Evolutionary conservation across 2,113 vertebrate genomes (phyloP).

Genomic region (Morone saxatilis): DNA sequence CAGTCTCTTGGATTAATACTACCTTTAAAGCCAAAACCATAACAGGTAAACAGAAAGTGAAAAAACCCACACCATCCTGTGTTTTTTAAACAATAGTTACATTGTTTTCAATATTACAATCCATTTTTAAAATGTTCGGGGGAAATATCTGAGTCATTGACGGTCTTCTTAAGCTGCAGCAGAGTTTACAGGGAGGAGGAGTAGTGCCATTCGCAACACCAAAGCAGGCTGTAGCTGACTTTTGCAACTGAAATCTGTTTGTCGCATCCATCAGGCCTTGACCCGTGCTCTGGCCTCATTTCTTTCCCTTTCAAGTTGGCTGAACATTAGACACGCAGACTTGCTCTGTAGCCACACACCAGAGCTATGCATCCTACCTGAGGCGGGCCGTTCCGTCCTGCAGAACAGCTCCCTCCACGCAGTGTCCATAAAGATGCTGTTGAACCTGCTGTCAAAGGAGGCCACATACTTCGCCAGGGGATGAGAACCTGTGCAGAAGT

Average conservation of each 20-base stretch:
- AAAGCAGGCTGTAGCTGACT: conserved; percentile 47
- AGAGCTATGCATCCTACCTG: conserved; percentile 72
- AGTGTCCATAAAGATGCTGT: conserved; percentile 86
- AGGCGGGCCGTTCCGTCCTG: conserved; percentile 81
- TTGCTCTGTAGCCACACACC: conserved; percentile 18
- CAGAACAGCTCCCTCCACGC: conserved; percentile 87
- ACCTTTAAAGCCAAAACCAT: neutral
- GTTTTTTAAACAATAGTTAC: neutral
- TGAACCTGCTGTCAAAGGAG: conserved; percentile 85
- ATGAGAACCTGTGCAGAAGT: conserved; percentile 79
- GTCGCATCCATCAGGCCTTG: conserved; percentile 53
- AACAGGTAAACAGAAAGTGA: neutral
- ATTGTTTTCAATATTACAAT: neutral
- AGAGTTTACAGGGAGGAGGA: conserved; percentile 20
- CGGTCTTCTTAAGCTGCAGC: conserved; percentile 3
- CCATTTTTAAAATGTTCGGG: neutral
- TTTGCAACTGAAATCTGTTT: conserved; percentile 36
- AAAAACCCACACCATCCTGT: neutral
- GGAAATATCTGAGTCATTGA: conserved; percentile 1
- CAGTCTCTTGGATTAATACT: neutral
- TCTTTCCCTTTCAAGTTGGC: conserved; percentile 59
- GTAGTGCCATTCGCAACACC: neutral
- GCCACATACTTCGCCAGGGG: conserved; percentile 86
- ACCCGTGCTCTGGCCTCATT: conserved; percentile 50
- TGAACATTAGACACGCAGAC: conserved; percentile 48